These are phyloP conservation scores for Orgyia antiqua DNA, from an alignment of 2,888 invertebrate species.

Conservation along the genomic window DNA sequence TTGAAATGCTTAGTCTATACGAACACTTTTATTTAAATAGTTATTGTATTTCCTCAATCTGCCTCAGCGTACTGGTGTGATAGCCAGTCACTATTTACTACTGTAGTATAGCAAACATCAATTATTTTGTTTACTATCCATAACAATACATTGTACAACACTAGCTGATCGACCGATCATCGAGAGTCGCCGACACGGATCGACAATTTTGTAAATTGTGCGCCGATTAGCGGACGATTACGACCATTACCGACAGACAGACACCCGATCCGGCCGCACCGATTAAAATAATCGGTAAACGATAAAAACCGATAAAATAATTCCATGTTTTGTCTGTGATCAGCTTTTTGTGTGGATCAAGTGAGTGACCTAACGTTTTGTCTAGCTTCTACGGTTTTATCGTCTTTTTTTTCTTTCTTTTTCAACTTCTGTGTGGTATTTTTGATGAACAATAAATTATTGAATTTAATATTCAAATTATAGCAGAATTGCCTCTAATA, in stretches of 20 bases:
- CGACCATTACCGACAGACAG: constrained; percentile 73
- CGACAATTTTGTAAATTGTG: constrained; percentile 77
- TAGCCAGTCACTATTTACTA: too few relatives aligned
- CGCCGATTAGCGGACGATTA: constrained; percentile 76
- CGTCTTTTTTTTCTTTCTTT: constrained; percentile 1
- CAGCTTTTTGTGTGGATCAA: constrained; percentile 41
- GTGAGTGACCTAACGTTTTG: constrained; percentile 31
- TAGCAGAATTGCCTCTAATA: constrained; percentile 6
- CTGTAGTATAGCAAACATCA: background rate
- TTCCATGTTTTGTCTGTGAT: constrained; percentile 46
- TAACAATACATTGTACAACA: constrained; percentile 44
- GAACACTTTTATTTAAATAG: too few relatives aligned
- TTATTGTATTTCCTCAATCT: too few relatives aligned
- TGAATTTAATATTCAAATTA: constrained; percentile 8
- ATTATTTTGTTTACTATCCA: constrained; percentile 27
- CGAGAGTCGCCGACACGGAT: constrained; percentile 72
- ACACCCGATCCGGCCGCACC: constrained; percentile 64
- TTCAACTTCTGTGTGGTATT: constrained; percentile 4
- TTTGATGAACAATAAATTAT: constrained; percentile 3
- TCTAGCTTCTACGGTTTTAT: constrained; percentile 20
- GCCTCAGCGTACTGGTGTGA: too few relatives aligned
- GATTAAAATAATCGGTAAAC: constrained; percentile 77
- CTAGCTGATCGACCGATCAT: constrained; percentile 51
- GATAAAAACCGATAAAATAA: constrained; percentile 72
- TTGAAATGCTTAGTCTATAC: too few relatives aligned